Percentiles rank a stretch among this genome's conserved stretches.
Evolutionary conservation across 2,797 vertebrate species (phyloP).

Genomic region (Mormyrops boulengeri): DNA sequence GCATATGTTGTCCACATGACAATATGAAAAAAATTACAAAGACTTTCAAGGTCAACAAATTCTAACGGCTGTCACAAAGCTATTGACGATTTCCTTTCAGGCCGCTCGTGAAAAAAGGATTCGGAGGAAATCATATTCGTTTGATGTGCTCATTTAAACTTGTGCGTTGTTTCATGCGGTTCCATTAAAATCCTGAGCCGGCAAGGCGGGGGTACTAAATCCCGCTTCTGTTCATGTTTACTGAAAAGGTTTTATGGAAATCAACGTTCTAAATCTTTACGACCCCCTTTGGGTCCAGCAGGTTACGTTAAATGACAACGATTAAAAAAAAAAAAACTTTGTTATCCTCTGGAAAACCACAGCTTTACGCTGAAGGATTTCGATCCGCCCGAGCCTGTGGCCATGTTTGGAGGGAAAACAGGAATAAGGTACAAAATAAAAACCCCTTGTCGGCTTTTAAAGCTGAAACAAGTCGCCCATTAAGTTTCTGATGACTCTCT

Average conservation of each 20-base stretch:
- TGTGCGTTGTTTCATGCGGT: neutral
- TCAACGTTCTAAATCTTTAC: neutral
- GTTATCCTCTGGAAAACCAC: neutral
- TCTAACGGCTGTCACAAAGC: conserved; percentile 49
- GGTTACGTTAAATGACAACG: neutral
- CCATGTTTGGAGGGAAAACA: too few relatives aligned
- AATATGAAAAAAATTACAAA: conserved; percentile 47
- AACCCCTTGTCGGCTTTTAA: neutral
- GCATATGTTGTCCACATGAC: conserved; percentile 52
- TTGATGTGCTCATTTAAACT: neutral
- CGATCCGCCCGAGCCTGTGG: neutral
- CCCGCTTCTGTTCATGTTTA: neutral
- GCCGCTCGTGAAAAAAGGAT: conserved; percentile 7
- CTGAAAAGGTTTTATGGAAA: neutral
- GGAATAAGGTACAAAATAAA: neutral
- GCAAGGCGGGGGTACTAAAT: neutral
- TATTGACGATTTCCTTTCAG: neutral
- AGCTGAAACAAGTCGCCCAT: neutral
- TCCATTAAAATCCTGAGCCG: neutral
- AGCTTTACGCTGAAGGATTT: neutral
- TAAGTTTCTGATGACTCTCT: neutral
- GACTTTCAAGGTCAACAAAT: conserved; percentile 52
- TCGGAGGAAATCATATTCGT: neutral
- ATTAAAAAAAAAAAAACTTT: neutral
- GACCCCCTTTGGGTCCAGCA: neutral